These are phyloP conservation scores for Centropus bengalensis DNA, from an alignment of 2,113 vertebrate species.

Conservation along the genomic window DNA sequence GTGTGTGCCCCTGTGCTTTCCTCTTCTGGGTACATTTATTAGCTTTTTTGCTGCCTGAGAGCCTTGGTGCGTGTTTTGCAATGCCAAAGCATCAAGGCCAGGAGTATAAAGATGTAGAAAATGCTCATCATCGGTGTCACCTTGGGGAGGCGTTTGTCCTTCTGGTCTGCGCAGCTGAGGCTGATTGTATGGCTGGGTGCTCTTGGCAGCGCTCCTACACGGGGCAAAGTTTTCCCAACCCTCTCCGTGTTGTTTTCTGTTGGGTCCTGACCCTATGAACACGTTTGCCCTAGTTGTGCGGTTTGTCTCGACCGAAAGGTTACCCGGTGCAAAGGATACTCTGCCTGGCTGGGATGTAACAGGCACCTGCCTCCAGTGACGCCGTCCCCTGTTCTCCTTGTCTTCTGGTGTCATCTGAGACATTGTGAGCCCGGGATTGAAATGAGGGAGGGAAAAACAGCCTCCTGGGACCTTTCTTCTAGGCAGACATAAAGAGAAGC, in stretches of 20 bases:
- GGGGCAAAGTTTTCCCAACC: background rate
- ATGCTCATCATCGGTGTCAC: accelerated
- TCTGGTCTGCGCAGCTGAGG: background rate
- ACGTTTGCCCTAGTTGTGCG: background rate
- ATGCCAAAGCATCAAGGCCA: background rate
- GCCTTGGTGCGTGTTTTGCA: background rate
- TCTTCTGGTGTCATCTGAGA: background rate
- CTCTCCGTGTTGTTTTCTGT: background rate
- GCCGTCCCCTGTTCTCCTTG: background rate
- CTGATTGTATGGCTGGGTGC: accelerated
- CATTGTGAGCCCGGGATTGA: background rate
- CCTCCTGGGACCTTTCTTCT: background rate
- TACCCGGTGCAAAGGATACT: background rate
- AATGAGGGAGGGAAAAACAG: accelerated
- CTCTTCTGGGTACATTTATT: background rate
- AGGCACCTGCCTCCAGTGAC: background rate
- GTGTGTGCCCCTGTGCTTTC: background rate
- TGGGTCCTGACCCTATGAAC: background rate
- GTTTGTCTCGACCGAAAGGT: background rate
- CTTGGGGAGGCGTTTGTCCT: background rate
- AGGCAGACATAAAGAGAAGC: background rate
- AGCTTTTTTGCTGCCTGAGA: background rate
- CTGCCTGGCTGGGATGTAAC: background rate
- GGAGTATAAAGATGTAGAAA: background rate
- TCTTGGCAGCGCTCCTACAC: background rate